These are phyloP conservation scores for Nomada hirtipes DNA, from an alignment of 2,888 invertebrate species.

Conservation along the genomic window DNA sequence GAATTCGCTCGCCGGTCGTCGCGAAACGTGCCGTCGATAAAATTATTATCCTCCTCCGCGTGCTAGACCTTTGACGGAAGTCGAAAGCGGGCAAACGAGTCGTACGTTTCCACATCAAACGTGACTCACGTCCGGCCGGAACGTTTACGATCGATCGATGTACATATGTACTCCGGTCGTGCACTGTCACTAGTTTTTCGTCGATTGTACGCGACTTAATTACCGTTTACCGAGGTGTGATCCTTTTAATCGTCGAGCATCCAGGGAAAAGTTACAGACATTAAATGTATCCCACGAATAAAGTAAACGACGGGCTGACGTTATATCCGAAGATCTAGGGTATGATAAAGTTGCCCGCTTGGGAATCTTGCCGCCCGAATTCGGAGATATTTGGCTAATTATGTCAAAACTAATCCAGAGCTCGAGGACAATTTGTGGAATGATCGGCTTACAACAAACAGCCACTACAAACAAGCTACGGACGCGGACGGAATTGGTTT, in stretches of 20 bases:
- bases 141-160: constrained; percentile 40
- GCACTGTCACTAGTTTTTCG: constrained; percentile 2
- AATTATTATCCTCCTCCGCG: constrained; percentile 49
- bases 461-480: constrained; percentile 26
- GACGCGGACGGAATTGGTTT: constrained; percentile 16
- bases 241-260: constrained; percentile 13
- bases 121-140: constrained; percentile 38
- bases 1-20: constrained; percentile 54
- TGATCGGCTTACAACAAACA: constrained; percentile 29
- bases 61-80: constrained; percentile 36
- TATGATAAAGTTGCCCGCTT: too few species aligned
- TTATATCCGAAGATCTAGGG: background rate
- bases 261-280: background rate
- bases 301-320: background rate
- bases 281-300: too few species aligned
- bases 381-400: constrained; percentile 13
- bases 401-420: background rate
- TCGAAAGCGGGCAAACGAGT: constrained; percentile 25
- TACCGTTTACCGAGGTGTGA: constrained; percentile 37
- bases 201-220: constrained; percentile 35
- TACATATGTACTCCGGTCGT: background rate
- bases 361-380: background rate
- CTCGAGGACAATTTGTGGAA: constrained; percentile 25
- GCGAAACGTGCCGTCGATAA: constrained; percentile 44
- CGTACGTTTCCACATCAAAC: constrained; percentile 37